These are phyloP conservation scores for Gastrophryne carolinensis DNA, from an alignment of 2,797 vertebrate species.

Conservation along the genomic window DNA sequence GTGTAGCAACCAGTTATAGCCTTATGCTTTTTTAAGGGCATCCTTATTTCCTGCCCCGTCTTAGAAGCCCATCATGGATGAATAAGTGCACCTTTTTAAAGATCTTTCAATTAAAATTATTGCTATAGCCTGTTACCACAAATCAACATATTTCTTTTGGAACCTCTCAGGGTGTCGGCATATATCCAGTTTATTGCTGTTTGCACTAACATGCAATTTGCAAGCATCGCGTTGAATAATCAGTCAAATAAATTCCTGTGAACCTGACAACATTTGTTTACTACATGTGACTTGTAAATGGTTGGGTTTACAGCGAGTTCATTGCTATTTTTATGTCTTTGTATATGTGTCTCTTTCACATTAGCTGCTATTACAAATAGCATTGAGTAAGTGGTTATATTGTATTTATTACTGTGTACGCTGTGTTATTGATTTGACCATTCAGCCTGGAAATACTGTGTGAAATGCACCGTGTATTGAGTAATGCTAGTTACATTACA, in stretches of 20 bases:
- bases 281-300: neutral
- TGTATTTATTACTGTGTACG: too few relatives aligned
- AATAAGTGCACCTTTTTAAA: neutral
- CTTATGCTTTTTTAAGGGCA: neutral
- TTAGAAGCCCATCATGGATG: neutral
- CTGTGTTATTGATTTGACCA: neutral
- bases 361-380: neutral
- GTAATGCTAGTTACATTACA: too few relatives aligned
- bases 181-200: slow-evolving; percentile 10
- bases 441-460: neutral
- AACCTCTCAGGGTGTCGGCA: slow-evolving; percentile 24
- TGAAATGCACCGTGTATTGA: neutral
- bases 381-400: too few relatives aligned
- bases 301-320: neutral
- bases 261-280: slow-evolving; percentile 14
- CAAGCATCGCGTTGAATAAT: neutral
- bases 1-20: neutral
- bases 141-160: slow-evolving; percentile 11
- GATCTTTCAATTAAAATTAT: slow-evolving; percentile 7
- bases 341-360: neutral
- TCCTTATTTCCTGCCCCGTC: neutral
- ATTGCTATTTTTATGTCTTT: neutral
- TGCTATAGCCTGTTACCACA: neutral
- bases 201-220: slow-evolving; percentile 2
- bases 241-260: slow-evolving; percentile 8